Evolutionary conservation across 2,888 invertebrate genomes (phyloP).

Genomic region (Nasonia oneida): DNA sequence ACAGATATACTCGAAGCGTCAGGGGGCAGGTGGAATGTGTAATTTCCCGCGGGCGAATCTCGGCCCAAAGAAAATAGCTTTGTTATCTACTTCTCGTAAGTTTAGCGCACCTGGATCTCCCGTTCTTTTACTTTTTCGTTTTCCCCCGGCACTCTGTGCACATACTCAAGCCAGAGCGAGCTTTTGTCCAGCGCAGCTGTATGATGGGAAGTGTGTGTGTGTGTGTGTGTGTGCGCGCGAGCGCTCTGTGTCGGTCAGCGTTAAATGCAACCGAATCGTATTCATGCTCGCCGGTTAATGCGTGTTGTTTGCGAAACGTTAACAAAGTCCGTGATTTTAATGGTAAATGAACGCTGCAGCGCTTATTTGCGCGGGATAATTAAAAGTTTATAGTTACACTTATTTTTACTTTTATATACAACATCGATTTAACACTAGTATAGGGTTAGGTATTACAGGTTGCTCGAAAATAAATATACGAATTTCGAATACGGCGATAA

Average conservation of each 20-base stretch:
- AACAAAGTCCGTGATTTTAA: neutral
- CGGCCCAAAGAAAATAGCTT: conserved; percentile 61
- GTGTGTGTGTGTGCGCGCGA: neutral
- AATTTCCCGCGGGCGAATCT: conserved; percentile 60
- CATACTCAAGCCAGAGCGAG: neutral
- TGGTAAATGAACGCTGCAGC: neutral
- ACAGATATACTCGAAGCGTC: conserved; percentile 46
- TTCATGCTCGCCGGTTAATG: conserved; percentile 27
- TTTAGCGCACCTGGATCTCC: conserved; percentile 54
- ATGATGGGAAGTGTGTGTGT: neutral
- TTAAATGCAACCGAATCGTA: conserved; percentile 48
- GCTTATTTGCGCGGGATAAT: neutral
- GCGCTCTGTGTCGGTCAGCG: conserved; percentile 18
- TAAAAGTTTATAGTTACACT: neutral
- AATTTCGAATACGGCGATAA: too few relatives aligned
- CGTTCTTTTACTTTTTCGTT: neutral
- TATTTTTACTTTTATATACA: neutral
- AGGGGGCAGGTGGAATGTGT: conserved; percentile 61
- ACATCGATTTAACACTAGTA: too few relatives aligned
- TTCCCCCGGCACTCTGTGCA: neutral
- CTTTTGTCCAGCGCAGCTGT: neutral
- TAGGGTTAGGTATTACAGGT: too few relatives aligned
- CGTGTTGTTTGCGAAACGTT: conserved; percentile 18
- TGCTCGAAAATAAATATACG: too few relatives aligned
- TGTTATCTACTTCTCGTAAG: conserved; percentile 61